A percentile compares a stretch with the other conserved stretches of the same genome.
Evolutionary conservation across 2,113 vertebrate species (phyloP).

Genomic region (Lethenteron reissneri): DNA sequence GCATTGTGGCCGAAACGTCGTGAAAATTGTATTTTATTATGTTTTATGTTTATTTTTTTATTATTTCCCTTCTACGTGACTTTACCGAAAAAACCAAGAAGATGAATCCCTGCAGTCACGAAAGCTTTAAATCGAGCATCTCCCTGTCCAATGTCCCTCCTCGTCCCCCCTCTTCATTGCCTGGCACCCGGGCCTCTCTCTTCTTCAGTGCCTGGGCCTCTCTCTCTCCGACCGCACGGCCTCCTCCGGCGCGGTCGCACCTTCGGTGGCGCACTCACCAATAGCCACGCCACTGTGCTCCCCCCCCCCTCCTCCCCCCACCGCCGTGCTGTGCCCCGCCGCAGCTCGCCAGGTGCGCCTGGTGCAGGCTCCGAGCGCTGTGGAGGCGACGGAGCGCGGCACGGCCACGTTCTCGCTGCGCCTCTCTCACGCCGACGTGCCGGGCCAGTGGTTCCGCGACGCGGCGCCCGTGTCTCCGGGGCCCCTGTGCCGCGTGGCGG

Average conservation of each 20-base stretch:
- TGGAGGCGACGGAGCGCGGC: conserved; percentile 39
- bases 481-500: conserved; percentile 21
- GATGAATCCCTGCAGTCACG: too few species aligned
- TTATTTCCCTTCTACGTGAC: too few species aligned
- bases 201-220: not conserved
- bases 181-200: not conserved
- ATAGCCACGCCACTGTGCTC: not conserved
- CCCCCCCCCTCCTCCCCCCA: not conserved
- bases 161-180: not conserved
- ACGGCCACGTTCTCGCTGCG: conserved; percentile 43
- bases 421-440: conserved; percentile 46
- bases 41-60: too few species aligned
- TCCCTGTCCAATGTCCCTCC: not conserved
- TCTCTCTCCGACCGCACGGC: not conserved
- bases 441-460: conserved; percentile 56
- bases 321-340: not conserved
- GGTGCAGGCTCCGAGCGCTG: conserved; percentile 35
- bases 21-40: too few species aligned
- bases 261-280: not conserved
- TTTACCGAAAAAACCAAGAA: too few species aligned
- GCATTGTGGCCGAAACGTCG: too few species aligned
- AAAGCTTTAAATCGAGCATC: too few species aligned
- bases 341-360: conserved; percentile 16
- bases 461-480: conserved; percentile 34
- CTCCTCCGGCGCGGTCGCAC: not conserved